A percentile compares a stretch with the other conserved stretches of the same genome.
These are phyloP conservation scores for Synanthedon vespiformis DNA, from an alignment of 2,888 invertebrate genomes.

Conservation along the genomic window DNA sequence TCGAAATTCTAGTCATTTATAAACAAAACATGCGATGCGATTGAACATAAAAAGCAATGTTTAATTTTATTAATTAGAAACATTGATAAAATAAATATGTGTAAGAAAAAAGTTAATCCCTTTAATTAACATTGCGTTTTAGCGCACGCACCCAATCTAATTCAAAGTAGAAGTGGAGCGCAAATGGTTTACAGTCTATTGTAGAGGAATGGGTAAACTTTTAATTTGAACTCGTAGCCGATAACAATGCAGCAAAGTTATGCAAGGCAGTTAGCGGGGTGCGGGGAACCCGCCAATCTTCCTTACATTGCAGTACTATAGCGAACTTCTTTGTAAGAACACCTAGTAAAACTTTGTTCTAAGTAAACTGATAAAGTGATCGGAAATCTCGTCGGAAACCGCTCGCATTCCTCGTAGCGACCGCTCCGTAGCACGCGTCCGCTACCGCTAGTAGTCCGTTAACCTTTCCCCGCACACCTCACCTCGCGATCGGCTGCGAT, in stretches of 20 bases:
- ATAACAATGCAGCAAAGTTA: slow-evolving; percentile 61
- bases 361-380: slow-evolving; percentile 58
- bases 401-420: slow-evolving; percentile 25
- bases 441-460: slow-evolving; percentile 5
- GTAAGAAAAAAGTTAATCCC: not conserved
- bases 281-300: slow-evolving; percentile 52
- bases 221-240: slow-evolving; percentile 51
- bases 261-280: slow-evolving; percentile 29
- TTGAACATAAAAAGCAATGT: too few species aligned
- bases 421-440: slow-evolving; percentile 19
- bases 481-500: slow-evolving; percentile 30
- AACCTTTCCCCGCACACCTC: slow-evolving; percentile 9
- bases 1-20: too few species aligned
- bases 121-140: not conserved
- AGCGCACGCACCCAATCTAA: not conserved
- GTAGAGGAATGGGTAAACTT: slow-evolving; percentile 32
- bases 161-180: not conserved
- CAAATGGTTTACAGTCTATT: not conserved
- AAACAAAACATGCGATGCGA: too few species aligned
- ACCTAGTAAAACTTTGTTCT: slow-evolving; percentile 63
- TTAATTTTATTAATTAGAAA: too few species aligned
- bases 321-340: slow-evolving; percentile 65
- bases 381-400: slow-evolving; percentile 28
- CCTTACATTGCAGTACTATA: slow-evolving; percentile 58
- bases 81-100: too few species aligned